Evolutionary conservation across 2,797 vertebrate genomes (phyloP).

Genomic region (Myotis myotis): DNA sequence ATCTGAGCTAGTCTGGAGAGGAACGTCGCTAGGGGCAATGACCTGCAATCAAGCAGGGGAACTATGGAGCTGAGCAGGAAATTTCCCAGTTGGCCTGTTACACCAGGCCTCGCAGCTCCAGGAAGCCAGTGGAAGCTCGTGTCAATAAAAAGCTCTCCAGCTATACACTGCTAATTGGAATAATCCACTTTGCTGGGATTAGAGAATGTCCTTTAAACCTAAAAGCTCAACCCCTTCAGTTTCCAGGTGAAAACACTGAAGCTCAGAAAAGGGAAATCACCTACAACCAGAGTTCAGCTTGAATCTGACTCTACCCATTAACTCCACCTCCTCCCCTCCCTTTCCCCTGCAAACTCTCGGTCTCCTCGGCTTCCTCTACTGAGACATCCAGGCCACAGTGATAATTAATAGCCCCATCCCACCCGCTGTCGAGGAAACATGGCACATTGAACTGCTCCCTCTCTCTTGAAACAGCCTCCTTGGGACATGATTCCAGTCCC

Average conservation of each 20-base stretch:
- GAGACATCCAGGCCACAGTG: neutral
- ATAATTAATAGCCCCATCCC: neutral
- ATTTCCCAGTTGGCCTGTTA: slow-evolving; percentile 63
- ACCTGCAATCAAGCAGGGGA: slow-evolving; percentile 45
- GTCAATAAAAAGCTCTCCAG: slow-evolving; percentile 52
- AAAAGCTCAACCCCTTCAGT: neutral
- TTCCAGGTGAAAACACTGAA: slow-evolving; percentile 3
- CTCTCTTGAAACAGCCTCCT: neutral
- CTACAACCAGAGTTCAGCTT: neutral
- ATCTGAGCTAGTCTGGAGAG: slow-evolving; percentile 30
- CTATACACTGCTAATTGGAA: slow-evolving; percentile 10
- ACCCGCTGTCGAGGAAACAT: neutral
- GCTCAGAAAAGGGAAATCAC: neutral
- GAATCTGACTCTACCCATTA: neutral
- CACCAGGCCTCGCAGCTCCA: neutral
- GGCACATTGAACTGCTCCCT: neutral
- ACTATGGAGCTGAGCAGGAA: slow-evolving; percentile 25
- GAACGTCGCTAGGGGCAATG: slow-evolving; percentile 27
- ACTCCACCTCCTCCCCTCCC: neutral
- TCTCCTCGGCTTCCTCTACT: neutral
- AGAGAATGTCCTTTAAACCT: neutral
- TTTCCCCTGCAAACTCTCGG: neutral
- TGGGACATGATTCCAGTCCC: too few species aligned
- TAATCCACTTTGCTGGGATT: slow-evolving; percentile 43
- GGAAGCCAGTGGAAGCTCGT: neutral